Percentiles rank a stretch among this genome's conserved stretches.
Evolutionary conservation across 2,113 vertebrate genomes (phyloP).

Genomic region (Progne subis): DNA sequence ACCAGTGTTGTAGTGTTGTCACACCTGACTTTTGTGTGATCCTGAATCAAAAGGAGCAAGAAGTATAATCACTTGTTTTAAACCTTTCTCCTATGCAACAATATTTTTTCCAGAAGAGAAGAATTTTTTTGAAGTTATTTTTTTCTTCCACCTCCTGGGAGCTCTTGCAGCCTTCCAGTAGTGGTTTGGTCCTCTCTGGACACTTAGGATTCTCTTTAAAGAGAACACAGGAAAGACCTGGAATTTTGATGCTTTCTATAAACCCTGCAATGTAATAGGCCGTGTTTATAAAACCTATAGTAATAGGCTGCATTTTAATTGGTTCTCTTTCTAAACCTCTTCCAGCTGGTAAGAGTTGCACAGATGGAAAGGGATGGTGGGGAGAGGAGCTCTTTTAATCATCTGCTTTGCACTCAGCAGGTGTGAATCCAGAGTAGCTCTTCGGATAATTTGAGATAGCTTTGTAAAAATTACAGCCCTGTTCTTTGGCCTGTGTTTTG

Average conservation of each 20-base stretch:
- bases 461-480: neutral
- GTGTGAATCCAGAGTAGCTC: neutral
- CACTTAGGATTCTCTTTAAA: neutral
- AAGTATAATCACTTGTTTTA: neutral
- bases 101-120: neutral
- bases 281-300: neutral
- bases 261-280: neutral
- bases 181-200: neutral
- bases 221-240: neutral
- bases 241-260: neutral
- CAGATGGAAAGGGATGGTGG: neutral
- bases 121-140: neutral
- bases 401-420: neutral
- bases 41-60: neutral
- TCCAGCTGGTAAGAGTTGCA: neutral
- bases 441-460: neutral
- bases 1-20: neutral
- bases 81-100: neutral
- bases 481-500: neutral
- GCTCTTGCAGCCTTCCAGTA: neutral
- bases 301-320: neutral
- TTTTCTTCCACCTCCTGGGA: neutral
- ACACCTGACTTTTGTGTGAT: neutral
- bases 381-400: neutral
- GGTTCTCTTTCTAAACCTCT: neutral